These are phyloP conservation scores for Antedon mediterranea DNA, from an alignment of 53 echinoderm and acorn worm species.

Conservation along the genomic window DNA sequence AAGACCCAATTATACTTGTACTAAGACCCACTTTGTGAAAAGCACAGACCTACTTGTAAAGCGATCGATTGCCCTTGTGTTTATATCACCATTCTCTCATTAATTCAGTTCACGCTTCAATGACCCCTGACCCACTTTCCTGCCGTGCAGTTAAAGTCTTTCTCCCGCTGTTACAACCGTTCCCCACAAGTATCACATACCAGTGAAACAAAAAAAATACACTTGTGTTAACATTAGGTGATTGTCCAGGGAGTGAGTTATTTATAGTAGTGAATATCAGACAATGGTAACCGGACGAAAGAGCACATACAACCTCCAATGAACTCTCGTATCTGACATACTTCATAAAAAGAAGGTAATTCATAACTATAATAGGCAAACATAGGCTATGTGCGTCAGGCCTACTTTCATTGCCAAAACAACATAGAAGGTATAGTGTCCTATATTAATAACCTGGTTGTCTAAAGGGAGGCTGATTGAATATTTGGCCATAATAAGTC, in stretches of 20 bases:
- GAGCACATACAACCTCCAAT: neutral
- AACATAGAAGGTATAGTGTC: neutral
- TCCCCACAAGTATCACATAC: neutral
- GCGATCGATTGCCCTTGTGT: neutral
- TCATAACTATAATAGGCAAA: neutral
- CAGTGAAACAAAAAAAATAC: neutral
- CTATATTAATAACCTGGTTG: neutral
- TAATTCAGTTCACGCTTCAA: constrained; percentile 1
- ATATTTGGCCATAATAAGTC: too few species aligned
- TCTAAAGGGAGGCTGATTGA: too few species aligned
- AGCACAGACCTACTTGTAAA: neutral
- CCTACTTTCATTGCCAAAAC: neutral
- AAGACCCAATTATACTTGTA: neutral
- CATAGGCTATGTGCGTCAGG: neutral
- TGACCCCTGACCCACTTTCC: neutral
- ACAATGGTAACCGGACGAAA: neutral
- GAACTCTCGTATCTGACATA: neutral
- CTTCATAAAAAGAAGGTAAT: neutral
- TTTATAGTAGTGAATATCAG: neutral
- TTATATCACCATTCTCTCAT: neutral
- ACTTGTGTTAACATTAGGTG: neutral
- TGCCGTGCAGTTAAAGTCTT: neutral
- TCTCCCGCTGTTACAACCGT: neutral
- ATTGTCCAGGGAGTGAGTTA: neutral
- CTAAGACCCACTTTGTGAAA: neutral